phyloP scores from a whole-genome alignment of 2,888 invertebrate species.

The Volucella zonaria region DNA sequence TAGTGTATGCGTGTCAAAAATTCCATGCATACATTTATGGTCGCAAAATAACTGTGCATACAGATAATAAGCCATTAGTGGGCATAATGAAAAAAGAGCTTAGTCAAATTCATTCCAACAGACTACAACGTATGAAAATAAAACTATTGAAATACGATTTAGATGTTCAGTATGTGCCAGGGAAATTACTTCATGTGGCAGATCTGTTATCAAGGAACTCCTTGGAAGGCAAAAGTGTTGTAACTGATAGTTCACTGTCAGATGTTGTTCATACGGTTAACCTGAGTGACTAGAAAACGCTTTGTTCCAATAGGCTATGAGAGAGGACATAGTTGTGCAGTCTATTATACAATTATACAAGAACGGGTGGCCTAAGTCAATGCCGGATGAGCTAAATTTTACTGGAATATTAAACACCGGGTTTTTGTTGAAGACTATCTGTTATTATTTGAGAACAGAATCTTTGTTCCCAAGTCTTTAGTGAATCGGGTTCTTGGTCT shows the following conservation, averaged over 20 bases:
- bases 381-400: too few species aligned
- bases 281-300: conserved; percentile 4
- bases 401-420: too few species aligned
- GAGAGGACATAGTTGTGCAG: neutral
- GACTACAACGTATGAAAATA: conserved; percentile 74
- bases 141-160: conserved; percentile 75
- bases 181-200: conserved; percentile 71
- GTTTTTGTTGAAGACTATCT: too few species aligned
- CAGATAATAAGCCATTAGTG: conserved; percentile 47
- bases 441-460: too few species aligned
- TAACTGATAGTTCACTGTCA: conserved; percentile 12
- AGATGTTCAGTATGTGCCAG: conserved; percentile 68
- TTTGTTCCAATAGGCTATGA: conserved; percentile 3
- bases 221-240: conserved; percentile 16
- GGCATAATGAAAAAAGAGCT: conserved; percentile 56
- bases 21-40: conserved; percentile 21
- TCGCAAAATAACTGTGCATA: neutral
- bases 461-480: too few species aligned
- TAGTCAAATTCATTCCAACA: conserved; percentile 52
- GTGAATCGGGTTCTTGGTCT: too few species aligned
- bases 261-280: conserved; percentile 46
- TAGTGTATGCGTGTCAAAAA: conserved; percentile 47
- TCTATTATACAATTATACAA: too few species aligned
- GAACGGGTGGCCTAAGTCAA: too few species aligned
- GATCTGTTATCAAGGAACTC: conserved; percentile 63